phyloP scores from a whole-genome alignment of 2,888 invertebrate species.

The Autographa pulchrina region DNA sequence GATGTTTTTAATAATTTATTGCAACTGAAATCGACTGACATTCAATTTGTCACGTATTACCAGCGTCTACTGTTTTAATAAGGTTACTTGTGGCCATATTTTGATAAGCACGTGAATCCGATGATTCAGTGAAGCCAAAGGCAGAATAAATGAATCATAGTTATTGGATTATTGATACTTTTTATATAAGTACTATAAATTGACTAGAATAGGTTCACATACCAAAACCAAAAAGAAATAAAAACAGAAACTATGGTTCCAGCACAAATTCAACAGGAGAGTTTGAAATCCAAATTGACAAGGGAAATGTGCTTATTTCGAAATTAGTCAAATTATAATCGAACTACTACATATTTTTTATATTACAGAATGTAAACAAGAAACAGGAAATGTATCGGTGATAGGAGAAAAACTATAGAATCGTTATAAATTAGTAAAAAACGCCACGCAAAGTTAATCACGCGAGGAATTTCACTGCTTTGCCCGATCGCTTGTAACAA shows the following conservation, averaged over 20 bases:
- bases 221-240: too few relatives aligned
- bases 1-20: constrained; percentile 23
- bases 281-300: too few relatives aligned
- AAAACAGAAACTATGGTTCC: too few relatives aligned
- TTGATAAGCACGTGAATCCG: constrained; percentile 35
- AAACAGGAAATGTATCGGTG: constrained; percentile 47
- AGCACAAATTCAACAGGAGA: too few relatives aligned
- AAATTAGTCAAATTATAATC: too few relatives aligned
- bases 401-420: constrained; percentile 33
- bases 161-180: constrained; percentile 8
- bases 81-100: constrained; percentile 27
- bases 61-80: constrained; percentile 40
- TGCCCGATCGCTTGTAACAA: constrained; percentile 34
- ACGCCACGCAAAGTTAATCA: constrained; percentile 41
- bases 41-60: constrained; percentile 50
- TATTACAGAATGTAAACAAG: constrained; percentile 24
- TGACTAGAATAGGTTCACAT: too few relatives aligned
- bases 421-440: constrained; percentile 35
- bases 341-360: background rate
- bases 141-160: constrained; percentile 31
- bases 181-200: too few relatives aligned
- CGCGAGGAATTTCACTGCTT: constrained; percentile 46
- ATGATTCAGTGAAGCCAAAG: constrained; percentile 39
- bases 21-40: constrained; percentile 16
- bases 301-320: too few relatives aligned